A percentile compares a stretch with the other conserved stretches of the same genome.
Conservation (phyloP, 2,797 vertebrate genomes). For the Pangasius larnaudii region DNA sequence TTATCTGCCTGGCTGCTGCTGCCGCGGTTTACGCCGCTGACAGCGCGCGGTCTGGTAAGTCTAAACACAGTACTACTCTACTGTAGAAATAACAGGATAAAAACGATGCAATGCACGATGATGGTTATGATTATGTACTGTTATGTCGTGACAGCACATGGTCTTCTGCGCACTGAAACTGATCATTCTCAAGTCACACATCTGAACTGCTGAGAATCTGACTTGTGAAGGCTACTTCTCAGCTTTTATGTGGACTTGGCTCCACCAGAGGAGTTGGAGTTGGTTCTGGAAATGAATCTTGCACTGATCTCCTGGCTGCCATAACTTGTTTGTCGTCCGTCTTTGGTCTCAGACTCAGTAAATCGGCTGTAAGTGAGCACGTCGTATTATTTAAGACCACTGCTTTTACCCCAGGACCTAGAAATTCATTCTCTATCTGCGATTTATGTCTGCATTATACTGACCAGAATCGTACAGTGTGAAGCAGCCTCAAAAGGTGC, state of each 20-base stretch:
- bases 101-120: neutral
- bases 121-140: neutral
- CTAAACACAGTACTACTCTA: neutral
- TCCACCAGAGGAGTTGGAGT: neutral
- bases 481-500: neutral
- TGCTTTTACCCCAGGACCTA: neutral
- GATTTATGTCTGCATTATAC: neutral
- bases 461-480: neutral
- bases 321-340: neutral
- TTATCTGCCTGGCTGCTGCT: constrained; percentile 17
- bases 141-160: neutral
- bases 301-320: neutral
- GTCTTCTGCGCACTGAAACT: neutral
- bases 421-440: neutral
- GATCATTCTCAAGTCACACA: neutral
- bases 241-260: neutral
- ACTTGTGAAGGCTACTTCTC: neutral
- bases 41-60: constrained; percentile 46
- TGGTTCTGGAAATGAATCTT: neutral
- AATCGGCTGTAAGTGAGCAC: neutral
- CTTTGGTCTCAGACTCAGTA: neutral
- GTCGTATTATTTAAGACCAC: neutral
- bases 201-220: neutral
- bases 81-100: neutral
- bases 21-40: neutral